These are phyloP conservation scores for Dysmachus trigonus DNA, from an alignment of 2,888 invertebrate genomes.

Conservation along the genomic window DNA sequence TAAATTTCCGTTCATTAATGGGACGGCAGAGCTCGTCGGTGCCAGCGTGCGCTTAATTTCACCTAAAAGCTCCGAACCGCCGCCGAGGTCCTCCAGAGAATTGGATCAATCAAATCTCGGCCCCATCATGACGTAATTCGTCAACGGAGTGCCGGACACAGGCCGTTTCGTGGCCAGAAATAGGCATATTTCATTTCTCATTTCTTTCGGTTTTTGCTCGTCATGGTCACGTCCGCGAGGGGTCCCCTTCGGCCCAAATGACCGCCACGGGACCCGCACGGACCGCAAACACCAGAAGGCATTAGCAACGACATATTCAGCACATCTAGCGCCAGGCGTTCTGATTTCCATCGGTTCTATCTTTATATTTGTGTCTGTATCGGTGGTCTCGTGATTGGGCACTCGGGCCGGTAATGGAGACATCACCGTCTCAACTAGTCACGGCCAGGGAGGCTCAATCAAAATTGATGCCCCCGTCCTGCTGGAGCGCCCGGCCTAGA, in stretches of 20 bases:
- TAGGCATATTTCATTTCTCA: slow-evolving; percentile 15
- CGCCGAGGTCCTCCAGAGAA: slow-evolving; percentile 10
- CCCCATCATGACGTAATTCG: slow-evolving; percentile 5
- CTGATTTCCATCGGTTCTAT: neutral
- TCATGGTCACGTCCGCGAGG: neutral
- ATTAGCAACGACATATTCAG: slow-evolving; percentile 3
- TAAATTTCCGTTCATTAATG: slow-evolving; percentile 35
- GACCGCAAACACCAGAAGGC: neutral
- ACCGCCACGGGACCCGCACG: neutral
- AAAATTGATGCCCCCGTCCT: neutral
- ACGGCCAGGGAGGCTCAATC: neutral
- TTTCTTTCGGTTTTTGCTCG: slow-evolving; percentile 9
- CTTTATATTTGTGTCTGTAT: neutral
- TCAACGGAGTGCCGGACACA: neutral
- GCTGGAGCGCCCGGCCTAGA: neutral
- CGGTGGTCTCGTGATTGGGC: neutral
- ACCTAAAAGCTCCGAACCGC: neutral
- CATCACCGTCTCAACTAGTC: neutral
- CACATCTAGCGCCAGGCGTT: slow-evolving; percentile 10
- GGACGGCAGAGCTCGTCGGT: neutral
- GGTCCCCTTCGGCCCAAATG: neutral
- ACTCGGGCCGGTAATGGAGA: neutral
- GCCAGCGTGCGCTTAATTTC: slow-evolving; percentile 5
- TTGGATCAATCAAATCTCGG: slow-evolving; percentile 37
- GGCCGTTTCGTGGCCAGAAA: neutral